These are phyloP conservation scores for Coleophora deauratella DNA, from an alignment of 2,888 invertebrate genomes.

Conservation along the genomic window DNA sequence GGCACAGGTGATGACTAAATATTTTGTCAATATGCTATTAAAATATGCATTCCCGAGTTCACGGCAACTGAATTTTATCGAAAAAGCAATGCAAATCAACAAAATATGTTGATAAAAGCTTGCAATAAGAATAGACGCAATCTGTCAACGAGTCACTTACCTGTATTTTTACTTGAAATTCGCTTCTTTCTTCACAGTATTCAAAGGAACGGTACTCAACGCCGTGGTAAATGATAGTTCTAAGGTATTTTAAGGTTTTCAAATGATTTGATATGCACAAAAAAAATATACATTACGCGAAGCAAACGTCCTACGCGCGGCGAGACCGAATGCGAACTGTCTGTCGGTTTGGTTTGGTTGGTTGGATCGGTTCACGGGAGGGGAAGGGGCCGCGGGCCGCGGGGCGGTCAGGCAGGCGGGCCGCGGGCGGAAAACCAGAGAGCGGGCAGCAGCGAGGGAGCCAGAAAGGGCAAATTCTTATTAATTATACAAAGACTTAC, in stretches of 20 bases:
- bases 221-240: conserved; percentile 44
- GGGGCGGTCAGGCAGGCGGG: too few species aligned
- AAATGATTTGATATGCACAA: conserved; percentile 66
- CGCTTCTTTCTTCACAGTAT: conserved; percentile 49
- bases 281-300: conserved; percentile 67
- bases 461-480: conserved; percentile 40
- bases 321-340: conserved; percentile 76
- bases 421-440: conserved; percentile 63
- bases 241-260: conserved; percentile 70
- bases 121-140: conserved; percentile 64
- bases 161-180: conserved; percentile 61
- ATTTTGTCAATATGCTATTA: conserved; percentile 34
- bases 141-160: conserved; percentile 67
- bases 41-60: conserved; percentile 19
- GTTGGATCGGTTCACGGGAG: conserved; percentile 40
- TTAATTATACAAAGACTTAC: conserved; percentile 20
- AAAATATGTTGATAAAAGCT: conserved; percentile 43
- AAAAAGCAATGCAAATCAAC: conserved; percentile 39
- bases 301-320: conserved; percentile 65
- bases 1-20: conserved; percentile 30
- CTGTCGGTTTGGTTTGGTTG: conserved; percentile 52
- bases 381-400: conserved; percentile 25
- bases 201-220: conserved; percentile 61
- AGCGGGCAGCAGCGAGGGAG: conserved; percentile 53
- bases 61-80: conserved; percentile 19